Base-by-base conservation (phyloP, 2,888 invertebrate genomes). In the Drosophila conformis region DNA sequence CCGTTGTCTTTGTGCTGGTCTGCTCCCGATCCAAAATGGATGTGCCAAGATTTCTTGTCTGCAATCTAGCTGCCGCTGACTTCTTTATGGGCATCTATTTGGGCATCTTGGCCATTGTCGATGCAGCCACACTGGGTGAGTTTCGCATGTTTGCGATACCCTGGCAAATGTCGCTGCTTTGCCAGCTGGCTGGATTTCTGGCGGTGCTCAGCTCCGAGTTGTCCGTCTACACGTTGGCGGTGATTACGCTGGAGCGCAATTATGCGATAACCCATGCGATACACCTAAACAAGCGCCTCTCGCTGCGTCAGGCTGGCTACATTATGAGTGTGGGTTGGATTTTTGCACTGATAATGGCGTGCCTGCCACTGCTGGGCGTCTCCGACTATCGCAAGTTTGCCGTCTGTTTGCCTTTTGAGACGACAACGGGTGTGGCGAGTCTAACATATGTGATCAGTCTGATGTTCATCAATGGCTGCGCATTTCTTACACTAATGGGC, bases 201-300 rank as follows among this genome's bases (percentile, higher is more conserved):
- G 98, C 98, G 8, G 98, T 99, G 38, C 94, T 99, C 29, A 98
- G 98, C 78, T 97, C 98, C 1, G 99, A 99, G 93, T 94, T 99
- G 69, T 98, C 98, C 42, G 99, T 99, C 49, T 99, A 97, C 94
- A 99, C 99, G 4, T 94, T 99, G 88, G 98, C 99, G 3, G 98
- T 99, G 64, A 99, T 99, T 88, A 99, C 99, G 0, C 94, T 99
- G 87, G 99, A 99, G 93, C 94, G 99, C 33, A 98, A 98, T 94
- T 99, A 99, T 94, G 99, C 99, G 83, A 99, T 99, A 92, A 99
- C 98, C 2, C 98, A 99, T 94, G 99, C 99, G 68, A 98, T 99
- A 96, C 98, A 99, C 93, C 95, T 99, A 69, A 99, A 99, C 93
- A 98, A 98, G 93, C 94, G 97, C 18, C 94, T 99, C n/a, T 97